These are phyloP conservation scores for Telmatochromis sp. DNA, from an alignment of 2,113 vertebrate genomes.

Conservation along the genomic window DNA sequence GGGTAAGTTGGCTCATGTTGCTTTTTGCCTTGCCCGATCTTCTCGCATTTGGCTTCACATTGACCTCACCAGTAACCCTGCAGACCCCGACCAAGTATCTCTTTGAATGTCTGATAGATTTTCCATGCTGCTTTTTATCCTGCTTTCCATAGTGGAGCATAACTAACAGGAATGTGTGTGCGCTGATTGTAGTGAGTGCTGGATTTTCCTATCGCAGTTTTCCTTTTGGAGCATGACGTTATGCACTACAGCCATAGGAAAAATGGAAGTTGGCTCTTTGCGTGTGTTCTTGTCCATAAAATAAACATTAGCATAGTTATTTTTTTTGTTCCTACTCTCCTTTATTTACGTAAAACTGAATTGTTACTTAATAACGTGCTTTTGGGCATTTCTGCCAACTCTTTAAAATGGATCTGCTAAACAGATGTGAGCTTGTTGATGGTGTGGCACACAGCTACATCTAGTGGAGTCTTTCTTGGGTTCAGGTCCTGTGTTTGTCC, in stretches of 20 bases:
- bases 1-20: constrained; percentile 79
- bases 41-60: constrained; percentile 4
- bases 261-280: background rate
- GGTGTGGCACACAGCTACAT: background rate
- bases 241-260: background rate
- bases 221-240: constrained; percentile 27
- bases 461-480: constrained; percentile 17
- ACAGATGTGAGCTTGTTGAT: background rate
- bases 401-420: background rate
- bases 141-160: constrained; percentile 33
- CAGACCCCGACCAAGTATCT: constrained; percentile 15
- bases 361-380: background rate
- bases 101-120: constrained; percentile 31
- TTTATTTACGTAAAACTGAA: background rate
- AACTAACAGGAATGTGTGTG: constrained; percentile 59
- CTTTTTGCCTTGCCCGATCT: constrained; percentile 35
- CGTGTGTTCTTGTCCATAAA: background rate
- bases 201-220: constrained; percentile 1
- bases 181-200: constrained; percentile 12
- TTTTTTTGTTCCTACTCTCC: background rate
- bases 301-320: background rate
- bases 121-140: constrained; percentile 29
- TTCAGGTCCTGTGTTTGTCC: background rate
- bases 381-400: background rate
- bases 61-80: constrained; percentile 4